Conservation (phyloP, 2,797 vertebrate species). For the Pygocentrus nattereri region DNA sequence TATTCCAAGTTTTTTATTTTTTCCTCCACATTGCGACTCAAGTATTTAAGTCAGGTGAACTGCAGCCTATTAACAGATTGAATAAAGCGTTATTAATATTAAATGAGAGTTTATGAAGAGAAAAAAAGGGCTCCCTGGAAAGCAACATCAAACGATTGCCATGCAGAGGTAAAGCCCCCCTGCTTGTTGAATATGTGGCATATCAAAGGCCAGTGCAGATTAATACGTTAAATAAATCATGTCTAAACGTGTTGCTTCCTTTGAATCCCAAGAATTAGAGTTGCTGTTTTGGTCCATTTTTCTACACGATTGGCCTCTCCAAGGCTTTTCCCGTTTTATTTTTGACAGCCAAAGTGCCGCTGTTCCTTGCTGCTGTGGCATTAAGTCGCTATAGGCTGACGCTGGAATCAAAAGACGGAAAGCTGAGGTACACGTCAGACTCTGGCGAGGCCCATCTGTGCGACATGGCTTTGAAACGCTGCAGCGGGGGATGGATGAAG, state of each 20-base stretch:
- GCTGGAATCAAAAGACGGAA: slow-evolving; percentile 20
- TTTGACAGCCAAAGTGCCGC: slow-evolving; percentile 32
- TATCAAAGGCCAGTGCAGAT: slow-evolving; percentile 65
- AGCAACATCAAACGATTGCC: slow-evolving; percentile 62
- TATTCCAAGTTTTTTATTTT: background rate
- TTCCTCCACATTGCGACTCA: background rate
- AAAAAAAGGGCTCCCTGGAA: slow-evolving; percentile 47
- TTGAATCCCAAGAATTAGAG: slow-evolving; percentile 34
- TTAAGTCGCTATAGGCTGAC: slow-evolving; percentile 1
- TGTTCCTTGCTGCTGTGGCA: background rate
- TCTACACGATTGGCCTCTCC: background rate
- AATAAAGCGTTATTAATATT: slow-evolving; percentile 57
- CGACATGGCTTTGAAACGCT: slow-evolving; percentile 71
- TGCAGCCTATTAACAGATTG: slow-evolving; percentile 52
- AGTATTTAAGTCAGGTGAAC: slow-evolving; percentile 22
- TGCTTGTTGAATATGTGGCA: slow-evolving; percentile 39
- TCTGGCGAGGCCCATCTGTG: slow-evolving; percentile 75
- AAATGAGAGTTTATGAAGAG: slow-evolving; percentile 52
- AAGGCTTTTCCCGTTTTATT: slow-evolving; percentile 23
- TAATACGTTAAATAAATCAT: slow-evolving; percentile 58
- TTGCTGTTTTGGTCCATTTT: background rate
- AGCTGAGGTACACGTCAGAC: slow-evolving; percentile 60
- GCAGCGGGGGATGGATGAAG: slow-evolving; percentile 71
- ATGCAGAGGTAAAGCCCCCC: slow-evolving; percentile 31
- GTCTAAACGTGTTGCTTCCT: slow-evolving; percentile 44